These are phyloP conservation scores for Calliopsis andreniformis DNA, from an alignment of 1,140 invertebrate genomes.

Conservation along the genomic window DNA sequence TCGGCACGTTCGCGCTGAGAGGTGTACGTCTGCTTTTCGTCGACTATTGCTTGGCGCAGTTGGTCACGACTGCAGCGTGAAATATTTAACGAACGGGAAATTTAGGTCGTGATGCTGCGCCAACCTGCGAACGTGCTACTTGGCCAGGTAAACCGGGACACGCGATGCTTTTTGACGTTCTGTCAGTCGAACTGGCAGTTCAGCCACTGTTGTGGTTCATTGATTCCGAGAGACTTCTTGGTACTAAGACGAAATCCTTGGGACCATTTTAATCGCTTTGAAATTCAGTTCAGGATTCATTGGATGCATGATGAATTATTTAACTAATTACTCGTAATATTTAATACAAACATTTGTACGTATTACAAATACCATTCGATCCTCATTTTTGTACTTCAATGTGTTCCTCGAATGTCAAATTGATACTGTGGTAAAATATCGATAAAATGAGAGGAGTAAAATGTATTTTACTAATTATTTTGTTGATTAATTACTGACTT, in stretches of 20 bases:
- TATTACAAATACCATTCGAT: too few species aligned
- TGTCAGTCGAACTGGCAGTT: not conserved
- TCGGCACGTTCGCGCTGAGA: constrained; percentile 1
- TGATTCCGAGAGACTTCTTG: not conserved
- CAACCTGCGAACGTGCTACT: constrained; percentile 35
- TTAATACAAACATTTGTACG: too few species aligned
- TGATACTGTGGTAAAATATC: too few species aligned
- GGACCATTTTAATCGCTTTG: too few species aligned
- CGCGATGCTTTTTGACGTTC: not conserved
- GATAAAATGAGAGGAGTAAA: too few species aligned
- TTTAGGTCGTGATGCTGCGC: constrained; percentile 50
- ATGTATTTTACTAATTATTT: too few species aligned
- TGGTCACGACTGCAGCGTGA: constrained; percentile 30
- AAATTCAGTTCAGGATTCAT: too few species aligned
- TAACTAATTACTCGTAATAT: too few species aligned
- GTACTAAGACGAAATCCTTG: not conserved
- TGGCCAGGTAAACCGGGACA: constrained; percentile 25
- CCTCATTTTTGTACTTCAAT: too few species aligned
- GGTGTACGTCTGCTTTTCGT: constrained; percentile 9
- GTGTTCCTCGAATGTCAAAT: too few species aligned
- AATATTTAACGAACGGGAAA: constrained; percentile 50
- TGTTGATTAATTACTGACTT: too few species aligned
- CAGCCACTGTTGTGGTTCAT: not conserved
- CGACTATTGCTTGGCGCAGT: not conserved
- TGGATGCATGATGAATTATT: too few species aligned